These are phyloP conservation scores for Bergia puertoricense DNA, from an alignment of 92 coral and sea anemone genomes.

Conservation along the genomic window DNA sequence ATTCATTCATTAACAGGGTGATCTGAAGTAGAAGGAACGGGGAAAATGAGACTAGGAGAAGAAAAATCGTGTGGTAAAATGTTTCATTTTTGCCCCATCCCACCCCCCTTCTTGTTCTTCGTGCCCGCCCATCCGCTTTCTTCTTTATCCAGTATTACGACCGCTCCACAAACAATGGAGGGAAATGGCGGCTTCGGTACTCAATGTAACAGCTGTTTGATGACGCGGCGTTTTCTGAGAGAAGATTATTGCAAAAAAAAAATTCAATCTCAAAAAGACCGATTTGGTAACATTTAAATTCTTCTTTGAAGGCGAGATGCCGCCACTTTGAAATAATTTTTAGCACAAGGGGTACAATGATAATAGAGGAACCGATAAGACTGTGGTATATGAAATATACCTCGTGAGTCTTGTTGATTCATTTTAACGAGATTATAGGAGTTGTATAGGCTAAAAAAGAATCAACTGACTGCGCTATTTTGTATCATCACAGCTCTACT, in stretches of 20 bases:
- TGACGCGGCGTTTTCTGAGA: background rate
- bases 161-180: background rate
- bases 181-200: background rate
- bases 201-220: background rate
- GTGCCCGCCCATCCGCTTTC: background rate
- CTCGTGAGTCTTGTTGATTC: too few species aligned
- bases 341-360: too few species aligned
- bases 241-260: background rate
- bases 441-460: background rate
- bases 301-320: too few species aligned
- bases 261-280: too few species aligned
- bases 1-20: background rate
- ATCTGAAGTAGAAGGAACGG: background rate
- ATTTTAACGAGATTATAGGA: background rate
- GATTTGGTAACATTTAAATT: too few species aligned
- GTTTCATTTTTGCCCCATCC: background rate
- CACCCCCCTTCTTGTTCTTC: background rate
- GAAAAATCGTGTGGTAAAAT: background rate
- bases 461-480: background rate
- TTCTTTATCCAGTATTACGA: background rate
- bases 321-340: too few species aligned
- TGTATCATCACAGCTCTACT: conserved; percentile 61
- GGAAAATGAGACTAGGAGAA: background rate
- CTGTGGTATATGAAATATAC: too few species aligned
- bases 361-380: too few species aligned